Evolutionary conservation across 2,113 vertebrate genomes (phyloP).

Genomic region (Melanerpes formicivorus): DNA sequence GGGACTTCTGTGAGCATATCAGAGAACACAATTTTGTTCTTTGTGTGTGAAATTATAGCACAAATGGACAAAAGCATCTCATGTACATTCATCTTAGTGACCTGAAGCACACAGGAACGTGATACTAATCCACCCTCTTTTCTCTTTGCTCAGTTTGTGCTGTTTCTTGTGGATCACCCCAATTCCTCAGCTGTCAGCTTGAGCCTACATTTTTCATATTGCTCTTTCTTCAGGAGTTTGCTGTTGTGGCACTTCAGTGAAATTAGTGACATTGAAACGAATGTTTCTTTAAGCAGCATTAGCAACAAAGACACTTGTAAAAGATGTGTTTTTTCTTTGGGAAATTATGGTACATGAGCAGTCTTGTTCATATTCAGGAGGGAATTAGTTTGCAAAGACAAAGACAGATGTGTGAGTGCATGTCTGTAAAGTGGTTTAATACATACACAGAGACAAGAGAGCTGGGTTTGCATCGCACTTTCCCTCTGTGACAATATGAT

Average conservation of each 20-base stretch:
- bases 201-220: constrained; percentile 7
- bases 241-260: not conserved
- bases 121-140: constrained; percentile 6
- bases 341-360: not conserved
- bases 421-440: not conserved
- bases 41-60: constrained; percentile 53
- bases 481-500: not conserved
- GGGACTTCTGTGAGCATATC: constrained; percentile 38
- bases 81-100: constrained; percentile 74
- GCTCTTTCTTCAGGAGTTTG: constrained; percentile 35
- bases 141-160: constrained; percentile 33
- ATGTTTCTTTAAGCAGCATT: not conserved
- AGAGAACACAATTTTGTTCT: constrained; percentile 51
- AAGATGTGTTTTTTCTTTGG: not conserved
- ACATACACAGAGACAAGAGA: not conserved
- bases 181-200: constrained; percentile 10
- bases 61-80: constrained; percentile 58
- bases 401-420: not conserved
- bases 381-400: constrained; percentile 35
- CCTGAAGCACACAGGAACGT: constrained; percentile 29
- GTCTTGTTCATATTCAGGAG: not conserved
- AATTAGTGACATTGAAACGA: constrained; percentile 8
- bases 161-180: not conserved
- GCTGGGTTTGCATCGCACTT: not conserved
- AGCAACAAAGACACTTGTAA: not conserved